These are phyloP conservation scores for Oreochromis tanganicae DNA, from an alignment of 2,113 vertebrate species.

Conservation along the genomic window DNA sequence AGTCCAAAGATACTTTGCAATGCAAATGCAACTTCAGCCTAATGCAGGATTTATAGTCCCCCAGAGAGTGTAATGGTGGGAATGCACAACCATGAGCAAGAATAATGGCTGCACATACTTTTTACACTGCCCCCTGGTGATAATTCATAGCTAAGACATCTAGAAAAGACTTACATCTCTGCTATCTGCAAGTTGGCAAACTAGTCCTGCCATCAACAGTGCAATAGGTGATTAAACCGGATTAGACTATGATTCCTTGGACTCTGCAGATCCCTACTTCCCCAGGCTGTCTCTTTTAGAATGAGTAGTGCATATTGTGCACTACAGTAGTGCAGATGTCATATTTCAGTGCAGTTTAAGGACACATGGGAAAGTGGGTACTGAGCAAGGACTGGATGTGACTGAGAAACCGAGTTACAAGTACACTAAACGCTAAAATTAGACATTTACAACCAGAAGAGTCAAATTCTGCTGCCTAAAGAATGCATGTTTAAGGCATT, in stretches of 20 bases:
- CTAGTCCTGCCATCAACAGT: background rate
- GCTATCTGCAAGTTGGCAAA: background rate
- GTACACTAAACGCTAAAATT: background rate
- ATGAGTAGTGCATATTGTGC: background rate
- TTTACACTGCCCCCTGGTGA: background rate
- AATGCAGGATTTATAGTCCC: background rate
- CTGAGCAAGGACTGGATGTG: background rate
- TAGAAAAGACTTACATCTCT: background rate
- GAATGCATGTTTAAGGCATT: background rate
- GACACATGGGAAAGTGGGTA: background rate
- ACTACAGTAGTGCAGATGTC: background rate
- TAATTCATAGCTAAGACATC: background rate
- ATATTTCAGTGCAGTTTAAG: background rate
- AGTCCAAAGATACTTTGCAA: background rate
- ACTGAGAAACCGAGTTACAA: background rate
- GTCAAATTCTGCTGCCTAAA: background rate
- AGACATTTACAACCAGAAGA: background rate
- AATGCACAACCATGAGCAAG: background rate
- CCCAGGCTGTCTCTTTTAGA: background rate
- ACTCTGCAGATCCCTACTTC: background rate
- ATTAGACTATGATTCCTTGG: background rate
- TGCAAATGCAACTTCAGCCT: background rate
- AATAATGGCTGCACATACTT: background rate
- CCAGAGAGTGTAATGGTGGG: background rate
- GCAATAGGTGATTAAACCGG: background rate